A percentile compares a stretch with the other conserved stretches of the same genome.
phyloP scores from a whole-genome alignment of 2,113 vertebrate genomes.

The Centropristis striata region DNA sequence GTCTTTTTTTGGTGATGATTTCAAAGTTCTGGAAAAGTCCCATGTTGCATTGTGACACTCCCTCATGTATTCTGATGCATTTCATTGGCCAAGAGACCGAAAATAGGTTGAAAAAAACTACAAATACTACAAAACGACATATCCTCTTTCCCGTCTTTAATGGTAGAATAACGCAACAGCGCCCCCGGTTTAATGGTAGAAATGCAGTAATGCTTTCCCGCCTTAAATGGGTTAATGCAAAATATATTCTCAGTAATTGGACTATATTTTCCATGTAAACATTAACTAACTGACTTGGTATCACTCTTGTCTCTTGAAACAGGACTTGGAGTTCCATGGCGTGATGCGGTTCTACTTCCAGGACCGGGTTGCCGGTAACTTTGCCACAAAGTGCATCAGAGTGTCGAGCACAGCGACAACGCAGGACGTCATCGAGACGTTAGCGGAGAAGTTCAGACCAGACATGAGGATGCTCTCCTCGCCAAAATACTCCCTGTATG shows the following conservation, averaged over 20 bases:
- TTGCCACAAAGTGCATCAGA: conserved; percentile 98
- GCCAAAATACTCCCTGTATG: conserved; percentile 96
- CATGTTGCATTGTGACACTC: too few relatives aligned
- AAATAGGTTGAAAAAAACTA: too few relatives aligned
- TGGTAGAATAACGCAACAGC: too few relatives aligned
- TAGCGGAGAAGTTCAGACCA: conserved; percentile 98
- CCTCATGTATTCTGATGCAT: too few relatives aligned
- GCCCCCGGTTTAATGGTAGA: too few relatives aligned
- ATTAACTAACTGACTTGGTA: not conserved
- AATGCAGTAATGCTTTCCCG: too few relatives aligned
- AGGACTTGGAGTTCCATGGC: conserved; percentile 99
- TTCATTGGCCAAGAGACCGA: too few relatives aligned
- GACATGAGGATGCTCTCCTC: conserved; percentile 99
- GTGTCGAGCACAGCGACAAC: conserved; percentile 98
- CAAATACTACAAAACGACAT: too few relatives aligned
- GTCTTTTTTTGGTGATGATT: too few relatives aligned
- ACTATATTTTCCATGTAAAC: not conserved
- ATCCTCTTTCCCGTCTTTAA: too few relatives aligned
- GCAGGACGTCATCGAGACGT: conserved; percentile 97
- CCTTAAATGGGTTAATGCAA: too few relatives aligned
- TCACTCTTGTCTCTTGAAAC: conserved; percentile 21
- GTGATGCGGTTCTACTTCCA: conserved; percentile 99
- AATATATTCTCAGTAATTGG: not conserved
- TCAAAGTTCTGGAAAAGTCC: too few relatives aligned
- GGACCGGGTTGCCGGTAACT: conserved; percentile 98